phyloP scores from a whole-genome alignment of 2,888 invertebrate species.

The Philereme vetulata region DNA sequence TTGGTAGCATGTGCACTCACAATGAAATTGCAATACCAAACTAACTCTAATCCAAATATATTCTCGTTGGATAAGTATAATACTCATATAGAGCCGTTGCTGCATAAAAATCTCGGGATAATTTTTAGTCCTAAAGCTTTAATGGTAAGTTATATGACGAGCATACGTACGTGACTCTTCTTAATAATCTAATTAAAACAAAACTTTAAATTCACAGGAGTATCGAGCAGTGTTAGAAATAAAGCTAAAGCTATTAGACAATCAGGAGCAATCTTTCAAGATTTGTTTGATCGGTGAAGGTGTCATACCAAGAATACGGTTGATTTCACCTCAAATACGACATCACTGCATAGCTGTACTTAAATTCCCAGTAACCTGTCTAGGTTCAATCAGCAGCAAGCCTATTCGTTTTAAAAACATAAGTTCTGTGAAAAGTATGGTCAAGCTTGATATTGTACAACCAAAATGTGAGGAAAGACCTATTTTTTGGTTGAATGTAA shows the following conservation, averaged over 20 bases:
- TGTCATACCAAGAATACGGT: constrained; percentile 68
- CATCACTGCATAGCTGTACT: constrained; percentile 56
- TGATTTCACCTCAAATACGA: constrained; percentile 57
- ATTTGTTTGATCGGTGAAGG: constrained; percentile 77
- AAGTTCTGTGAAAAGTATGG: constrained; percentile 58
- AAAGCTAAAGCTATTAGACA: constrained; percentile 67
- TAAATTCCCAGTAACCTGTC: constrained; percentile 69
- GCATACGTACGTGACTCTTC: not conserved
- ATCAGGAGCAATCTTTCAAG: constrained; percentile 67
- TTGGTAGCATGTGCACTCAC: constrained; percentile 68
- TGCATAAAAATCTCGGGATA: constrained; percentile 69
- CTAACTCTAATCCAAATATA: constrained; percentile 59
- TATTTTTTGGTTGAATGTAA: constrained; percentile 62
- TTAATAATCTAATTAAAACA: not conserved
- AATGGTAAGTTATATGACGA: constrained; percentile 48
- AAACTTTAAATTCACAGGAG: constrained; percentile 55
- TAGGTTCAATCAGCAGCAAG: constrained; percentile 64
- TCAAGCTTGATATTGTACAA: constrained; percentile 53
- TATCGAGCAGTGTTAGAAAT: constrained; percentile 75
- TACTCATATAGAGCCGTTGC: constrained; percentile 70
- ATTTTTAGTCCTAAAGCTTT: constrained; percentile 71
- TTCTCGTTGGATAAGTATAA: constrained; percentile 73
- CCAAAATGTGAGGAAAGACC: constrained; percentile 54
- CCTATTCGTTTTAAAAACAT: constrained; percentile 67
- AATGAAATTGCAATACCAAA: constrained; percentile 69